phyloP scores from a whole-genome alignment of 2,888 invertebrate species.

The Exocentrus adspersus region DNA sequence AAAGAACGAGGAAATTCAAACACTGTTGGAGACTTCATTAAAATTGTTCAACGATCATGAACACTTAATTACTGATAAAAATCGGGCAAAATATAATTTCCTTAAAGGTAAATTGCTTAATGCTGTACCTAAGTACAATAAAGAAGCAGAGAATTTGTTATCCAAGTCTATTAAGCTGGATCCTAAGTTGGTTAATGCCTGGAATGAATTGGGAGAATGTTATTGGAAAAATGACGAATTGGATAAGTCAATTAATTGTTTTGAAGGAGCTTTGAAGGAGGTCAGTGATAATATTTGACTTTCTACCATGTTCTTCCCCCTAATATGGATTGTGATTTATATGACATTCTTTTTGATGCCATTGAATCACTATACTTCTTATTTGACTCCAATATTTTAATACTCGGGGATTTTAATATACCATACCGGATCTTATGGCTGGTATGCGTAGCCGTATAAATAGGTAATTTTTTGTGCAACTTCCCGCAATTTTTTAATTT shows the following conservation, averaged over 20 bases:
- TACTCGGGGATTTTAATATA: too few species aligned
- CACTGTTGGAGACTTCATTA: constrained; percentile 70
- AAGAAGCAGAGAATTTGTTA: constrained; percentile 77
- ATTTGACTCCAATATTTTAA: too few species aligned
- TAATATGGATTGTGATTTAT: too few species aligned
- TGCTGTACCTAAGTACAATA: constrained; percentile 73
- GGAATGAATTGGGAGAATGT: constrained; percentile 90
- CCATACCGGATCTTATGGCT: too few species aligned
- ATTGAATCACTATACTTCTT: too few species aligned
- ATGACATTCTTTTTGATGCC: too few species aligned
- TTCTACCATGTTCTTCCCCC: too few species aligned
- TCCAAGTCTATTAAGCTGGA: constrained; percentile 87
- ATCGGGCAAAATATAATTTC: constrained; percentile 68
- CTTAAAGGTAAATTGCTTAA: constrained; percentile 81
- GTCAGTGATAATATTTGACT: constrained; percentile 60
- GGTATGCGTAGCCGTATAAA: too few species aligned
- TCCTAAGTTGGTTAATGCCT: constrained; percentile 81
- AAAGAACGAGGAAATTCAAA: constrained; percentile 73
- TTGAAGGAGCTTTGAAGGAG: constrained; percentile 79
- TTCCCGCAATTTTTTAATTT: too few species aligned
- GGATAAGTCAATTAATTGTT: constrained; percentile 83
- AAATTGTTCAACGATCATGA: constrained; percentile 73
- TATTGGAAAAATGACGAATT: constrained; percentile 89
- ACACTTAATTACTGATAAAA: constrained; percentile 63
- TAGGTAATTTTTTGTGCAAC: too few species aligned